Evolutionary conservation across 2,888 invertebrate genomes (phyloP), one percentile per base, ranked within the genome.

Genomic region (Deilephila porcellus): DNA sequence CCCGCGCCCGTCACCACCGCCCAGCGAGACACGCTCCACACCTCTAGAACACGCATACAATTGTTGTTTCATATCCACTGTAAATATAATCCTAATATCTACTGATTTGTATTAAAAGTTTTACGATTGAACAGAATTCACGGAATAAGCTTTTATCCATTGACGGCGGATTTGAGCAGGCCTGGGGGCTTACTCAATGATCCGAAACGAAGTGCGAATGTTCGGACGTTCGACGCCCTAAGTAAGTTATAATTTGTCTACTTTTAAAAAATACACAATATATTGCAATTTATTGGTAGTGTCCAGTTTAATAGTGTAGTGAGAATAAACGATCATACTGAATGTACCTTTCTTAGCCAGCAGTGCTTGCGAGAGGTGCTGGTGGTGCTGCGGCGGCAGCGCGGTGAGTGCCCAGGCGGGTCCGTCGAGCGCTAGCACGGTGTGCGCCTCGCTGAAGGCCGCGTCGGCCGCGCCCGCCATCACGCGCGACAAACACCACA

Each of bases 1-100:
- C 99, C 98, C 87, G 97, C 97, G 67, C 98, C 97, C 5, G 98
- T 98, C 75, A 99, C 95, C 74, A 99, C 96, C 11, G 98, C 97
- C 91, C 98, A 98, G 85, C 94, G 93, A 0, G 93, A 91, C 73
- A 90, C 90, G 74, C 86, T 82, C 94, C 94, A 94, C 76, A 89
- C 88, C 74, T 91, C 93, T 92, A 74, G 29, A 53, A 6, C 60
- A 20, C 20, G 1, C 6, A 34, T 25, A 7, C 6, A 34, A 8
- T 34, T 25, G 25, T 25, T 17, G n/a, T n/a, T 8, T 14, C 2
- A 63, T 17, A 37, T 6, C 11, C 19, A 37, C 7, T 37, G 37
- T 7, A 1, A 37, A 37, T 37, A 6, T 7, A 5, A 37, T 37
- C 7, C 2, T 5, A 32, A 32, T 32, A 32, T 5, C 4, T 32